Base-by-base conservation (phyloP, 2,113 vertebrate species). In the Chroicocephalus ridibundus region DNA sequence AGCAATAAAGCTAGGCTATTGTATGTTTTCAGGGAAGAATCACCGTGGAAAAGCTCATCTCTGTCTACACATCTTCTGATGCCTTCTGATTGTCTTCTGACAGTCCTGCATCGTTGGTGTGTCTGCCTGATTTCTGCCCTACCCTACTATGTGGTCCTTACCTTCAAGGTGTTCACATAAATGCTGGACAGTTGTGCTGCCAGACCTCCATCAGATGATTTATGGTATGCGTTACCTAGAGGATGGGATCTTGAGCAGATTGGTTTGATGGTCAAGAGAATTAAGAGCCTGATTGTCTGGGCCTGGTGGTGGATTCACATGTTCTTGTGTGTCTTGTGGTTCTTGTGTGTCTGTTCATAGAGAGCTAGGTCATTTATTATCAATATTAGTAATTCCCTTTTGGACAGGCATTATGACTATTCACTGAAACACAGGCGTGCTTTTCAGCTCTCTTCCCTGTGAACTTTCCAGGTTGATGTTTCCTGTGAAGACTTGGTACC, bases 381-480 rank as follows among this genome's bases (percentile, higher is more conserved):
- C 21, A 20, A 1, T 64, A 17, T 46, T 52, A 72, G 11, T 36
- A 26, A 60, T 65, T 87, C 21, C 18, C 18, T 52, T 87, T 49
- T 54, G 82, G 66, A 20, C 20, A 57, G 40, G 27, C 34, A 21
- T 69, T 54, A 14, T 0, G 1, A 7, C 32, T 70, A 1, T 52
- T 69, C 6, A 0, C 57, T 62, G 54, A 79, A 91, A 64, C n/a
- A 32, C 2, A 1, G 36, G 31, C 0, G 0, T 83, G 38, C 38
- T 94, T 58, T 85, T 71, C 68, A 69, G 18, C 52, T 68, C 7
- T 4, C 26, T 32, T 74, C 15, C 34, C n/a, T 8, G 0, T 46
- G n/a, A 78, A 12, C 64, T 88, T 66, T 47, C 57, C 0, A 0
- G 72, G 44, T 26, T 34, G 22, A 21, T 52, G 46, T 26, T 72